phyloP scores from a whole-genome alignment of 2,113 vertebrate genomes.

The Malaclemys terrapin region DNA sequence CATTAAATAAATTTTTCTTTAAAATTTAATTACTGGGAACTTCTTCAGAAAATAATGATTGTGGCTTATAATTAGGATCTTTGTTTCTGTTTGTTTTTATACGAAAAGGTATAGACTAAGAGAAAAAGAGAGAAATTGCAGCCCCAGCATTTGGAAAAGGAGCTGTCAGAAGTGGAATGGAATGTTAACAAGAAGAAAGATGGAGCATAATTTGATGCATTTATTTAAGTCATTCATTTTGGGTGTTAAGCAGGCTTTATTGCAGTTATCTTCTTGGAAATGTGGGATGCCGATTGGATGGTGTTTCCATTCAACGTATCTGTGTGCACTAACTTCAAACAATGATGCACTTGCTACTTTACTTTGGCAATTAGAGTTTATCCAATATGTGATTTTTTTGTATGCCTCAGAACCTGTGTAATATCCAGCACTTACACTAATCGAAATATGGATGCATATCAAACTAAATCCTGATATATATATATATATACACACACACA shows the following conservation, averaged over 20 bases:
- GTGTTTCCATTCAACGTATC: neutral
- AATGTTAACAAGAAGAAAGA: conserved; percentile 64
- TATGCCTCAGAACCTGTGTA: neutral
- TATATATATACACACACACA: too few relatives aligned
- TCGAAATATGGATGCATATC: rapidly evolving
- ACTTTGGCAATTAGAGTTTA: rapidly evolving
- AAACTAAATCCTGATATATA: rapidly evolving
- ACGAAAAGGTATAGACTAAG: conserved; percentile 77
- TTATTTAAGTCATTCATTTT: conserved; percentile 52
- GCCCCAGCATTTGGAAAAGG: conserved; percentile 67
- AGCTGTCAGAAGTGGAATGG: conserved; percentile 42
- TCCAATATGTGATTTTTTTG: neutral
- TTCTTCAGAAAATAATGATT: conserved; percentile 81
- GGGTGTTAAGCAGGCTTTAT: conserved; percentile 33
- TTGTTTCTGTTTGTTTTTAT: conserved; percentile 79
- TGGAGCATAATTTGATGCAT: conserved; percentile 53
- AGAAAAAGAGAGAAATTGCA: conserved; percentile 79
- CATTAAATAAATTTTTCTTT: conserved; percentile 83
- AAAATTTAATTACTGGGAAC: conserved; percentile 84
- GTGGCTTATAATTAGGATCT: conserved; percentile 82
- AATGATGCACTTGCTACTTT: neutral
- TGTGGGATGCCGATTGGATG: neutral
- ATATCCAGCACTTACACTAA: rapidly evolving
- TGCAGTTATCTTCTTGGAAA: neutral
- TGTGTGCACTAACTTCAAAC: neutral